Base-by-base conservation (phyloP, 1,140 invertebrate genomes). In the Drosophila malerkotliana region DNA sequence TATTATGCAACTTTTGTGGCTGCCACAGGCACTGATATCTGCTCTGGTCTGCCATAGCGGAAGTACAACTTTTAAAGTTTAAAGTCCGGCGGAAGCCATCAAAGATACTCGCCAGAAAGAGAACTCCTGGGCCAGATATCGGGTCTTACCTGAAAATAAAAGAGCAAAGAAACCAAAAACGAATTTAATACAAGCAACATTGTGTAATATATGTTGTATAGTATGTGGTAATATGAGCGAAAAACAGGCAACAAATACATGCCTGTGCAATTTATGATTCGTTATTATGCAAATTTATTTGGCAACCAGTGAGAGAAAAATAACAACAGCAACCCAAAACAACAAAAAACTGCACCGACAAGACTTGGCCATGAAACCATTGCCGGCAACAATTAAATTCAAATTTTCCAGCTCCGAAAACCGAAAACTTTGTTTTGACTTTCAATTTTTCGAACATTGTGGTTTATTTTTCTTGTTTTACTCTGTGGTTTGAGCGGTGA, bases 1-100 rank as follows among this genome's bases (percentile, higher is more conserved):
- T 85, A 87, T 79, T 87, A 88, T 87, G 82, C 82, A 87, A 83
- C 71, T 64, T 71, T 53, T 47, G 73, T 44, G 51, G 76, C 37
- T 59, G 41, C 45, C 51, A 39, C 51, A 15, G 4, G 3, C 41
- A 21, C 26, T 15, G 41, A 18, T 45, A 45, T 61, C 52, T 34
- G 44, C 30, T 69, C 21, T 3, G 6, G 0, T 18, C 6, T 24
- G 28, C 60, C 57, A 71, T 10, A 68, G 58, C 54, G 68, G 72
- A 44, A 18, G 49, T 51, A 56, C 71, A 28, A 55, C 56, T 21
- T 2, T 32, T 39, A 21, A 5, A 30, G 48, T 72, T 72, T 64
- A 14, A 39, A 55, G 21, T 47, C 37, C 39, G 18, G 26, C 60
- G 64, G 57, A 63, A 64, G 51, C n/a, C 15, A n/a, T 6, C 49